Base-by-base conservation (phyloP, 92 coral and sea anemone species). In the Anthopleura xanthogrammica region DNA sequence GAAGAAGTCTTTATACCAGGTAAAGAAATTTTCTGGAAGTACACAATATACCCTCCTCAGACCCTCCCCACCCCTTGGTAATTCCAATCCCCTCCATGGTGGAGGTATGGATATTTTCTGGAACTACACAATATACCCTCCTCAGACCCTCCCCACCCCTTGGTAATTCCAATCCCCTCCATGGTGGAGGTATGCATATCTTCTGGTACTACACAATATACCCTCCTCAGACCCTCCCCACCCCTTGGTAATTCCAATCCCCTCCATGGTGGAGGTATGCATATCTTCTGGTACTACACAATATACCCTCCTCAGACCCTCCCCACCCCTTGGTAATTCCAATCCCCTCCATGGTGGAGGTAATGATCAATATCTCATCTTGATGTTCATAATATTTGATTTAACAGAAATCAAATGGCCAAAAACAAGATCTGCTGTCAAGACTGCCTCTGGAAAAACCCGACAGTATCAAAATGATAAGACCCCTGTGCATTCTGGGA, bases 1-100 rank as follows among this genome's bases (percentile, higher is more conserved):
- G 84, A 77, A 20, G 70, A 62, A 17, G 75, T 52, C 57, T 55
- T 82, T 43, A 17, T 81, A 41, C 13, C 16, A 81, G 84, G 77
- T 81, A 72, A 4, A 20, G 20, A 14, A 20, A 62, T 20, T 14
- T 58, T 58, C n/a, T 58, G 17, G 64, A 58, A 58, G 5, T 58
- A 58, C 64, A 14, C 17, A 16, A 58, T 58, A 56, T 17, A 56
- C 68, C 7, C 58, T 54, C 58, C 58, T 54, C 58, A 54, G 58
- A 11, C 58, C 16, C 58, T 54, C 16, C 16, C 58, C 58, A 12
- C 58, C 58, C 17, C 16, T 54, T 54, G 58, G 16, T 4, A 54
- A 54, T 54, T 11, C 58, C 58, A 54, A 54, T 54, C 58, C 16
- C 3, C 16, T 54, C 58, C 58, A 5, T 54, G 58, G 39, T 0